Base-by-base conservation (phyloP, 2,888 invertebrate genomes). In the Cephus pulcher region DNA sequence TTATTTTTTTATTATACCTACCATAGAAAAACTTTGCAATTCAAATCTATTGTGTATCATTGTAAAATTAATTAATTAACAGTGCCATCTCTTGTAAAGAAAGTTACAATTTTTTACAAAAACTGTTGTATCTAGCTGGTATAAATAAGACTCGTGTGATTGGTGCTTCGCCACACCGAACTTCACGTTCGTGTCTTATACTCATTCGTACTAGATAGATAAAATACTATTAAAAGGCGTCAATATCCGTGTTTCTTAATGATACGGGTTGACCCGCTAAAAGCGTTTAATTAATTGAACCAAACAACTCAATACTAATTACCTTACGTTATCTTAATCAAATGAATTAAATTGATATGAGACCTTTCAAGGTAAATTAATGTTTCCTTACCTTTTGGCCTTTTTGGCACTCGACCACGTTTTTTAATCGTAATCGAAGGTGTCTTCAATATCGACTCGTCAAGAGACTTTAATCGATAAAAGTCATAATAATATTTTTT, bases 351-450 rank as follows among this genome's bases (percentile, higher is more conserved):
- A 56, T 23, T 23, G 6, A 56, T 23, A 6, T 23, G 6, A 56
- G 23, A 56, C 1, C 23, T 56, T 56, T 56, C 9, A 56, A 56
- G 23, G 9, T 56, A 56, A 56, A 56, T 23, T 9, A 23, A 23
- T 23, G 23, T 56, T 56, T 23, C 68, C 86, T 92, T 93, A 96
- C 96, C 96, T 95, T 97, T 97, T 80, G 97, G 95, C 86, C 95
- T 94, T 90, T 95, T 95, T 79, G 98, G 98, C 88, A 98, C 96
- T 89, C 95, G 94, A 69, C 98, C 98, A 89, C 95, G 95, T 6
- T 95, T 95, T 91, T 96, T 96, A 76, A 98, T 97, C 1, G 98
- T 97, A 75, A 98, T 94, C 73, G 96, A 94, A n/a, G 98, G 98
- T 56, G 97, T 95, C 89, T 97, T 95, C 79, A 98, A 90, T 85